Evolutionary conservation across 2,797 vertebrate genomes (phyloP), one percentile per base, ranked within the genome.

Genomic region (Galago senegalensis): DNA sequence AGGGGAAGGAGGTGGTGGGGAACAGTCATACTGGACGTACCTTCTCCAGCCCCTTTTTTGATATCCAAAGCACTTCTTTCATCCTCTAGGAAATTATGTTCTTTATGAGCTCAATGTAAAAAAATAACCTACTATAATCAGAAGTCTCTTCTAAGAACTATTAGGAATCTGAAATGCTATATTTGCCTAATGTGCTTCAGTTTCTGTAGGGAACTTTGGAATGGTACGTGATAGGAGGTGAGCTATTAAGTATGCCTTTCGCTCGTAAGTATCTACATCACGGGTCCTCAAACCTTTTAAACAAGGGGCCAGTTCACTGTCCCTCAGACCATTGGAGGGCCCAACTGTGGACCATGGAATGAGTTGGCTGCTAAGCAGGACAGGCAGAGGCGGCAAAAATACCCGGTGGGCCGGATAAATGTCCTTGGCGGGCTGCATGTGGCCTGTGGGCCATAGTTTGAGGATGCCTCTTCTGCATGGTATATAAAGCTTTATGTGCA

Each of bases 131-230:
- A 16, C 79, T 23, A 2, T n/a, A 79, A 73, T 58, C 23, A 80
- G 60, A 75, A 43, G 9, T 92, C 25, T 84, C 7, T 95, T 84
- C 29, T 86, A 80, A 87, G 18, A 83, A 60, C 46, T 76, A 7
- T 56, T 46, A 37, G 40, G 25, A 76, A 73, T 95, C 80, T 93
- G 31, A 16, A 77, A 75, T 93, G 60, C 0, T 17, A 4, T 73
- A 34, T 84, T 93, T 96, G 8, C 80, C 12, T 96, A 73, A 86
- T 82, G 18, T 73, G 43, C n/a, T 56, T 93, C 70, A 94, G 7
- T 89, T 40, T 34, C 29, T 88, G 17, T 31, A 70, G 40, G 89
- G 89, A 81, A 79, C 91, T 79, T 79, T 69, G 53, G n/a, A 76
- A 76, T 95, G 43, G 46, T 94, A 73, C 29, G 73, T 86, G 88